These are phyloP conservation scores for Anolis carolinensis DNA, from an alignment of 2,113 vertebrate species.

Conservation along the genomic window DNA sequence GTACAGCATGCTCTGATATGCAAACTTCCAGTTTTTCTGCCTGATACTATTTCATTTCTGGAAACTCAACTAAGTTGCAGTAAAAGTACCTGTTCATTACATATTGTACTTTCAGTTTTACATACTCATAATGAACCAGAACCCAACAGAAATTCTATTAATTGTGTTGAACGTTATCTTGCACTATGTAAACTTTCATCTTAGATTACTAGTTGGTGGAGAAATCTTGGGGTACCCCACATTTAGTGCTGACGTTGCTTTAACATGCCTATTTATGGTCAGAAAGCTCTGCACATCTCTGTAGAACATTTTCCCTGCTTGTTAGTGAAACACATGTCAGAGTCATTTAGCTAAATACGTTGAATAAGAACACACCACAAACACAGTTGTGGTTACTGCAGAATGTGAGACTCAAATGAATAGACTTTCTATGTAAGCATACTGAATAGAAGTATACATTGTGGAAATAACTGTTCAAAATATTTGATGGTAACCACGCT, in stretches of 20 bases:
- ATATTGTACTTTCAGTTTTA: conserved; percentile 73
- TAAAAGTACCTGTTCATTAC: conserved; percentile 44
- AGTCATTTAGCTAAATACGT: conserved; percentile 73
- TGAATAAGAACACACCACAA: conserved; percentile 65
- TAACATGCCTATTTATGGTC: conserved; percentile 66
- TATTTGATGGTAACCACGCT: background rate
- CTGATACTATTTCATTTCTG: conserved; percentile 58
- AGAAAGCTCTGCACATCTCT: conserved; percentile 59
- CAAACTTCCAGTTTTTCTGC: conserved; percentile 27
- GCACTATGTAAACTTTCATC: conserved; percentile 29
- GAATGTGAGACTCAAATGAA: conserved; percentile 29
- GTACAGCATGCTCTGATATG: conserved; percentile 69
- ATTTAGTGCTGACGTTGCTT: conserved; percentile 62
- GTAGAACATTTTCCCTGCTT: conserved; percentile 55
- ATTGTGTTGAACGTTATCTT: conserved; percentile 57
- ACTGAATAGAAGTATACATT: conserved; percentile 34
- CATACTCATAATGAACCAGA: conserved; percentile 65
- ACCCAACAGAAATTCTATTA: conserved; percentile 69
- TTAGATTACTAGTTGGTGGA: conserved; percentile 42
- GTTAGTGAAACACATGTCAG: conserved; percentile 60
- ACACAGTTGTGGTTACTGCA: conserved; percentile 36
- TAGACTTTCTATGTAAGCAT: conserved; percentile 27
- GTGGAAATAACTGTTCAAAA: background rate
- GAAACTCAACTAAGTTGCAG: conserved; percentile 48
- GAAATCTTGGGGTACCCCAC: conserved; percentile 48